These are phyloP conservation scores for Clytia hemisphaerica DNA, from an alignment of 30 jellyfish, hydroid and myxozoan genomes.

Conservation along the genomic window DNA sequence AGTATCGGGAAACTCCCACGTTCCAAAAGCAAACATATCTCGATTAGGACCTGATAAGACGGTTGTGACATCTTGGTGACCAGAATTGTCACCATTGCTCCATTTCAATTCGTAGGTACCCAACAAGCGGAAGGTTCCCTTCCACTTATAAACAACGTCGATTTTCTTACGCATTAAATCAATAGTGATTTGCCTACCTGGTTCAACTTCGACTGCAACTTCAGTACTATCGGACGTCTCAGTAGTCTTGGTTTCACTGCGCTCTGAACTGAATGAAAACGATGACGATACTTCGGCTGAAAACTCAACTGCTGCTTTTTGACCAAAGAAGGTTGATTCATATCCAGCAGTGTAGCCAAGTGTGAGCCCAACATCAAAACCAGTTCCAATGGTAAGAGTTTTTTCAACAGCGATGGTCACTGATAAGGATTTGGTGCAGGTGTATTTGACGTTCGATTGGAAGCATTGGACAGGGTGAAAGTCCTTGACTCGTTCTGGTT, in stretches of 20 bases:
- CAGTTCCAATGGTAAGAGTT: constrained; percentile 18
- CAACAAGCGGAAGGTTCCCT: background rate
- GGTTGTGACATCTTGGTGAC: constrained; percentile 4
- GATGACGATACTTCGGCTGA: background rate
- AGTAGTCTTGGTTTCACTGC: background rate
- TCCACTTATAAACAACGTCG: constrained; percentile 16
- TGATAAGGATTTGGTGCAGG: background rate
- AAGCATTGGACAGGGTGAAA: constrained; percentile 13
- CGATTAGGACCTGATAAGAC: constrained; percentile 2
- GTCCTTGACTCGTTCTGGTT: background rate
- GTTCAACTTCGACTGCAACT: constrained; percentile 1
- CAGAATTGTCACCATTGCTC: background rate
- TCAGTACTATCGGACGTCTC: background rate
- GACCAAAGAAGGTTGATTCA: no score
- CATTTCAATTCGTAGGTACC: constrained; percentile 9
- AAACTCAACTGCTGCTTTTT: no score
- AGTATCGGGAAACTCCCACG: constrained; percentile 1
- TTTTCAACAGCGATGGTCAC: background rate
- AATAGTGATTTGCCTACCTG: background rate
- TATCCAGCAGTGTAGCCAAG: no score
- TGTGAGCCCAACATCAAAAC: no score
- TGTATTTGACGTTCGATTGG: background rate
- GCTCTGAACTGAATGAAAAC: background rate
- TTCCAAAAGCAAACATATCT: constrained; percentile 1
- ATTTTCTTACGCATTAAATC: no score